Conservation (phyloP, 2,797 vertebrate species). For the Chloroceryle amazona region DNA sequence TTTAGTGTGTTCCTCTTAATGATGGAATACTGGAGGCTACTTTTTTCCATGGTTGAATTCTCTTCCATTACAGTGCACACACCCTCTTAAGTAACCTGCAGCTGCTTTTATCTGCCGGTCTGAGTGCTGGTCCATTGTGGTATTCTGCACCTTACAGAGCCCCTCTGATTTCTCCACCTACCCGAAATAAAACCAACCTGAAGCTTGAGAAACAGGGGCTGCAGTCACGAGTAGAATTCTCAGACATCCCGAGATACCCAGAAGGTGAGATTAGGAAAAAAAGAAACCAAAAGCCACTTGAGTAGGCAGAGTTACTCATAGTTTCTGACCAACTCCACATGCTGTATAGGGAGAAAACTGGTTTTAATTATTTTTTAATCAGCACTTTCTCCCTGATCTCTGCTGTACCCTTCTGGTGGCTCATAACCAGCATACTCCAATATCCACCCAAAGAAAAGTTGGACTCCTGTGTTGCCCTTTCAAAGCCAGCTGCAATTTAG, state of each 20-base stretch:
- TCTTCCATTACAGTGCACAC: conserved; percentile 54
- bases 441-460: conserved; percentile 1
- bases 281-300: not conserved
- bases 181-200: not conserved
- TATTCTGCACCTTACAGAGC: not conserved
- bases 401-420: not conserved
- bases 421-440: not conserved
- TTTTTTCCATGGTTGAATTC: conserved; percentile 54
- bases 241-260: not conserved
- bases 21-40: conserved; percentile 37
- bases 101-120: conserved; percentile 41
- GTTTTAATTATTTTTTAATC: conserved; percentile 70
- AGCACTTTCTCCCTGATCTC: conserved; percentile 38
- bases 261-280: conserved; percentile 10
- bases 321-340: not conserved
- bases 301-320: not conserved
- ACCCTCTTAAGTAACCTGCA: conserved; percentile 53
- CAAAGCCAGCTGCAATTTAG: not conserved
- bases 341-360: conserved; percentile 34
- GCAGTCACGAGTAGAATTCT: not conserved
- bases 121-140: not conserved
- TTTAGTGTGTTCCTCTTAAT: conserved; percentile 43
- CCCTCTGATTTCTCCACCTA: not conserved
- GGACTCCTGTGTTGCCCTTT: not conserved
- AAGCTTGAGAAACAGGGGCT: not conserved